These are phyloP conservation scores for Drosophila persimilis DNA, from an alignment of 1,140 invertebrate species.

Conservation along the genomic window DNA sequence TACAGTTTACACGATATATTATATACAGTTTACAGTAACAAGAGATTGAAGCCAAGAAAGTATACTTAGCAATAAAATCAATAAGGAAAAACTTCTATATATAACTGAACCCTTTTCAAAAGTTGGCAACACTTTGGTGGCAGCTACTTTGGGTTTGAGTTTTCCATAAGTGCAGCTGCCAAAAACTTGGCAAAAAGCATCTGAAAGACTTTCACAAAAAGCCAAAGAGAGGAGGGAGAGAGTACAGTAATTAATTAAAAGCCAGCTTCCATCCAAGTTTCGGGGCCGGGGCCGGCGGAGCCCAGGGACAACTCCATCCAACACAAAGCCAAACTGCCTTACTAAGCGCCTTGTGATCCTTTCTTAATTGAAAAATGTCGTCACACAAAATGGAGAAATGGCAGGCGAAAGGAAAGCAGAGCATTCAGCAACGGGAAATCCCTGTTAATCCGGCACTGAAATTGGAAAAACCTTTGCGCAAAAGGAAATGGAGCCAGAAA, in stretches of 20 bases:
- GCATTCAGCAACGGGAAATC: conserved; percentile 62
- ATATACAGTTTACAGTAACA: conserved; percentile 9
- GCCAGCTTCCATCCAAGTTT: conserved; percentile 12
- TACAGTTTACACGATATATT: conserved; percentile 47
- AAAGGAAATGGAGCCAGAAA: conserved; percentile 22
- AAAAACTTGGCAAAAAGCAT: conserved; percentile 49
- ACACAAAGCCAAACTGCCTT: conserved; percentile 68
- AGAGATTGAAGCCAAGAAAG: conserved; percentile 1
- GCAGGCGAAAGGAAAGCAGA: conserved; percentile 21
- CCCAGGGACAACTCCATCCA: conserved; percentile 3
- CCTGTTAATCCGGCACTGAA: conserved; percentile 79
- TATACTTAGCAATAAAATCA: conserved; percentile 6
- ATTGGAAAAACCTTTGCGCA: conserved; percentile 75
- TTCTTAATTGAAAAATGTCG: conserved; percentile 82
- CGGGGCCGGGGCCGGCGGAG: too few relatives aligned
- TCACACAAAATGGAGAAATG: conserved; percentile 58
- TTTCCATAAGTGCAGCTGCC: conserved; percentile 58
- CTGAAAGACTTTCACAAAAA: background rate
- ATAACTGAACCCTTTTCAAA: conserved; percentile 15
- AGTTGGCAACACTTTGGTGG: conserved; percentile 37
- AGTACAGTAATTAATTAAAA: conserved; percentile 73
- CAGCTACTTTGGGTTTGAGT: conserved; percentile 19
- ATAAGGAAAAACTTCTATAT: background rate
- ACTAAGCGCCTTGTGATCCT: conserved; percentile 80
- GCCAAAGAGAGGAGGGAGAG: background rate